Conservation (phyloP, 2,888 invertebrate genomes). For the Lycaena phlaeas region DNA sequence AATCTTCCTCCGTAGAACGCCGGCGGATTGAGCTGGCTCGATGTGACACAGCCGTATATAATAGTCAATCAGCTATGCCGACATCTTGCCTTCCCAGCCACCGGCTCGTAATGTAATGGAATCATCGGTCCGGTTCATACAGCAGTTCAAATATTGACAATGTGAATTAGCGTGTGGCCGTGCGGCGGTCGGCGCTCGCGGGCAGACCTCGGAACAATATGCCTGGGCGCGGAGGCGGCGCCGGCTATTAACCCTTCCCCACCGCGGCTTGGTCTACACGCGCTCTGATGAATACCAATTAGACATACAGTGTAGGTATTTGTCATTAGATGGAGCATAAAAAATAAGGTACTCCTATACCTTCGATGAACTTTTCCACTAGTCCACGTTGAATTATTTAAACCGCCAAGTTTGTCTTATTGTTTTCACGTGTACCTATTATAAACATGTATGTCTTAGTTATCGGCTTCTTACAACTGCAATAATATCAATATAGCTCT, state of each 20-base stretch:
- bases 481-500: too few relatives aligned
- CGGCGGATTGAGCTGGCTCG: constrained; percentile 82
- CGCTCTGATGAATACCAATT: constrained; percentile 72
- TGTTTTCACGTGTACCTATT: not conserved
- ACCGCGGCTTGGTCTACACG: constrained; percentile 67
- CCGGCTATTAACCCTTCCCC: constrained; percentile 73
- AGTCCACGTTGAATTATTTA: constrained; percentile 11
- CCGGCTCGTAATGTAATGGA: constrained; percentile 51
- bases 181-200: constrained; percentile 61
- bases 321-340: constrained; percentile 27
- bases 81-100: constrained; percentile 88
- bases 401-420: not conserved
- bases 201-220: constrained; percentile 68
- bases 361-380: constrained; percentile 26
- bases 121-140: constrained; percentile 31
- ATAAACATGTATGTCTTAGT: too few relatives aligned
- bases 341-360: constrained; percentile 24
- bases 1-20: constrained; percentile 49
- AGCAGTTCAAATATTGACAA: constrained; percentile 59
- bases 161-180: constrained; percentile 48
- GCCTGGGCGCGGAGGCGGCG: constrained; percentile 70
- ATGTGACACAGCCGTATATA: constrained; percentile 87
- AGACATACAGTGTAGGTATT: constrained; percentile 55
- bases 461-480: too few relatives aligned
- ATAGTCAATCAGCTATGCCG: constrained; percentile 86